Base-by-base conservation (phyloP, 2,113 vertebrate genomes). In the Clarias magur region DNA sequence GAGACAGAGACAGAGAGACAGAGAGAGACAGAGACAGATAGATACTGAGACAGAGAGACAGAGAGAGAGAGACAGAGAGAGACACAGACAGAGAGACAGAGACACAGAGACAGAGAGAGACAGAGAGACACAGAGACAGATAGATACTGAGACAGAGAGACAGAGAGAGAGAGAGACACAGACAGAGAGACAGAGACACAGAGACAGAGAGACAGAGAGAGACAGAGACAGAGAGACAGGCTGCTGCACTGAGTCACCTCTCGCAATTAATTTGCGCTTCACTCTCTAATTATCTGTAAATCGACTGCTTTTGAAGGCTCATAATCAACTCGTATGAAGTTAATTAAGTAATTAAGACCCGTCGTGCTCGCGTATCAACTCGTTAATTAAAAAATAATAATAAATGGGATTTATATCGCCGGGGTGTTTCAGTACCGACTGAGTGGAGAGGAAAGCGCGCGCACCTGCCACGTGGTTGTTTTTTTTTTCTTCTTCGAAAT, bases 321-420 rank as follows among this genome's bases (percentile, higher is more conserved):
- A 98, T 99, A 98, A 99, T 99, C 97, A 98, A 99, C 96, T 97
- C 96, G 96, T 96, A 95, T 97, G 96, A 97, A 98, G 97, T 99
- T 99, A 98, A 99, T 99, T 99, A 97, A 98, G 97, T 97, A 97
- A 99, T 99, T 99, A 99, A 99, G 97, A 97, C 96, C 96, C 95
- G 98, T 97, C 53, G 98, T 96, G 97, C 96, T 96, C 94, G 96
- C 96, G 96, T 97, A 98, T 98, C 98, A 97, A 98, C 98, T 98
- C 97, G 96, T 96, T 97, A 98, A 99, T 99, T 98, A 98, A 99
- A 98, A 21, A 79, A 79, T 54, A 79, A 56, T 56, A 97, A 97
- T 85, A 81, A 63, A 85, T 84, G 62, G 34, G 80, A 79, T 84
- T 76, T 81, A 79, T 60, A 70, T 85, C 30, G 59, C 27, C 57